Evolutionary conservation across 1,140 invertebrate species (phyloP), one percentile per base, ranked within the genome.

Genomic region (Mizuhopecten yessoensis): DNA sequence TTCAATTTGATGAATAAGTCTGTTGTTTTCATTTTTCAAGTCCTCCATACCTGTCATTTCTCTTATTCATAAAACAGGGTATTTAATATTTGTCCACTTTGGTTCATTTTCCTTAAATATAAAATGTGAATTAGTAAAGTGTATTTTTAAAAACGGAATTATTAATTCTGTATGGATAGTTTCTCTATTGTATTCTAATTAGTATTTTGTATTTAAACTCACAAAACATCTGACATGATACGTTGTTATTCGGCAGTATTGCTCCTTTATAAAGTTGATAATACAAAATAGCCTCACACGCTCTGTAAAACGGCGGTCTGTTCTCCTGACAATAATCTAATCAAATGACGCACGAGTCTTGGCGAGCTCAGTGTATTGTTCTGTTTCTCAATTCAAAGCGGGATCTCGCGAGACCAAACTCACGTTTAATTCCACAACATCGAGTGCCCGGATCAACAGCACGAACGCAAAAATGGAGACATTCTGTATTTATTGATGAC

Each of bases 351-450:
- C 57, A 75, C 57, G 1, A n/a, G 57, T 75, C 29, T 39, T 75
- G 29, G 57, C 2, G 57, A 29, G n/a, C 57, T 5, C 23, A 11
- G 29, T 75, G 29, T 75, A 75, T 75, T 75, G 29, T 75, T 75
- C 57, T 17, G 29, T 29, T 75, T 75, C 57, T 29, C 57, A 75
- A 75, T 75, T 75, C 57, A 75, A 75, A 29, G n/a, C 57, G 57
- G 5, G n/a, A 75, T 75, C 57, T 75, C 57, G n/a, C 57, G 57
- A 75, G 57, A 75, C 57, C n/a, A 75, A 29, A 29, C 11, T 75
- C n/a, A 13, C 57, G 57, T 75, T n/a, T n/a, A 75, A 75, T 29
- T 75, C 57, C n/a, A 75, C n/a, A 29, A 75, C 57, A 75, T n/a
- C 23, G n/a, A 75, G 57, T n/a, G 57, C 57, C 57, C 57, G 57